Percentiles rank a stretch among this genome's conserved stretches.
Evolutionary conservation across 2,797 vertebrate genomes (phyloP).

Genomic region (Rhincodon typus): DNA sequence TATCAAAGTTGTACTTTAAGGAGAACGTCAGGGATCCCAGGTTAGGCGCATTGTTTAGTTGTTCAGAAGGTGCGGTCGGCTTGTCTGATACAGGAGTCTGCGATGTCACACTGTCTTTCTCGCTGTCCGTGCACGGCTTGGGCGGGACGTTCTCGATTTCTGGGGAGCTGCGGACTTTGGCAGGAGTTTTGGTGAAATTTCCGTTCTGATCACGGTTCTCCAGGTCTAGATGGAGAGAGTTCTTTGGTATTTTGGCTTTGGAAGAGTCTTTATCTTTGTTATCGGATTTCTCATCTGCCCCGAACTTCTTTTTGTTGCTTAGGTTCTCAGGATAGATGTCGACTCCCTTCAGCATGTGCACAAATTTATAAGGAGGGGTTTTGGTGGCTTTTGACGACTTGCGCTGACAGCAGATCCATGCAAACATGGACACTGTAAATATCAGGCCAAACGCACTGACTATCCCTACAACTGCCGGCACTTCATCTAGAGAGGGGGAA

Average conservation of each 20-base stretch:
- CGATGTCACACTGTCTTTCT: constrained; percentile 64
- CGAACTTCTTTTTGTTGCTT: constrained; percentile 86
- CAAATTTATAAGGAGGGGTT: constrained; percentile 92
- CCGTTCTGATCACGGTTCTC: constrained; percentile 92
- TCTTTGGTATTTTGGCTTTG: constrained; percentile 63
- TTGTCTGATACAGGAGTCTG: constrained; percentile 75
- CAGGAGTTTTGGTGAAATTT: constrained; percentile 79
- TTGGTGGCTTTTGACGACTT: constrained; percentile 87
- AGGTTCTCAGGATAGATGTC: constrained; percentile 95
- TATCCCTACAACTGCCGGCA: constrained; percentile 83
- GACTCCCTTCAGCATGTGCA: constrained; percentile 95
- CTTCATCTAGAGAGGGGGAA: constrained; percentile 64
- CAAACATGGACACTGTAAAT: constrained; percentile 87
- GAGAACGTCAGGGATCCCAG: constrained; percentile 88
- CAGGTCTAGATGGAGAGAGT: constrained; percentile 82
- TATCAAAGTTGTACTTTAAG: constrained; percentile 92
- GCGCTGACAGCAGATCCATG: constrained; percentile 98
- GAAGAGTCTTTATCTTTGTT: constrained; percentile 46
- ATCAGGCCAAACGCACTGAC: constrained; percentile 89
- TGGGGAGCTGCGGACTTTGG: constrained; percentile 75
- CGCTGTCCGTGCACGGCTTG: constrained; percentile 66
- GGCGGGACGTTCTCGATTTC: constrained; percentile 72
- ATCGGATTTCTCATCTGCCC: constrained; percentile 65
- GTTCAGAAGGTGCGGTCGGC: constrained; percentile 72
- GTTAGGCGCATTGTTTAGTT: constrained; percentile 65